phyloP scores from a whole-genome alignment of 2,113 vertebrate genomes.

The Campylomormyrus numenius region DNA sequence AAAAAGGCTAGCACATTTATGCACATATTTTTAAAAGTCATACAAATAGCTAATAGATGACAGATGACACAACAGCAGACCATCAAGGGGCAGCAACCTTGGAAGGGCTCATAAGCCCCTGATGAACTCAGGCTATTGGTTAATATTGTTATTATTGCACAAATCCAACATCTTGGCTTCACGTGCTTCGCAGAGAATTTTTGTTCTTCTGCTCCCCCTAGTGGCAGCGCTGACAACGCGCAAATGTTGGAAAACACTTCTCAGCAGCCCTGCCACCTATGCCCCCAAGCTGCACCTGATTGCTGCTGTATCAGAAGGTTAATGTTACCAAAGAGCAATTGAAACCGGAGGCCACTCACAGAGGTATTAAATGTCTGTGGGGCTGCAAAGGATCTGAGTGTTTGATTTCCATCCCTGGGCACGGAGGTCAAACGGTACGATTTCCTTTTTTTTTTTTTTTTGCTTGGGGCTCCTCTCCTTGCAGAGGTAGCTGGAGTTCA shows the following conservation, averaged over 20 bases:
- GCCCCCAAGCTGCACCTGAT: conserved; percentile 1
- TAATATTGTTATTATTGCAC: background rate
- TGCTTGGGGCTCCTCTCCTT: background rate
- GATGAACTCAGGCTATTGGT: background rate
- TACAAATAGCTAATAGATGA: background rate
- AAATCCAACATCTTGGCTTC: background rate
- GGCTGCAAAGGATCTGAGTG: background rate
- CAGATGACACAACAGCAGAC: background rate
- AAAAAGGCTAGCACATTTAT: background rate
- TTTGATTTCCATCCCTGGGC: conserved; percentile 10
- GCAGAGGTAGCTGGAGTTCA: conserved; percentile 14
- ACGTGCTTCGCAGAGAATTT: background rate
- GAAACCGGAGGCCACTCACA: conserved; percentile 1
- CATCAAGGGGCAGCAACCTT: background rate
- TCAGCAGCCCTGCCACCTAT: background rate
- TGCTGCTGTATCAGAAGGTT: background rate
- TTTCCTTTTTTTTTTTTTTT: background rate
- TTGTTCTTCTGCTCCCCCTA: background rate
- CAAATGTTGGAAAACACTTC: background rate
- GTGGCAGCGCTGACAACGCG: background rate
- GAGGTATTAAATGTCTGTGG: background rate
- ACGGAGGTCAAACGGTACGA: background rate
- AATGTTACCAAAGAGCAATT: background rate
- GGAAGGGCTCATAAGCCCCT: background rate
- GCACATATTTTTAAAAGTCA: background rate